phyloP scores from a whole-genome alignment of 2,113 vertebrate genomes.

The Colossoma macropomum region DNA sequence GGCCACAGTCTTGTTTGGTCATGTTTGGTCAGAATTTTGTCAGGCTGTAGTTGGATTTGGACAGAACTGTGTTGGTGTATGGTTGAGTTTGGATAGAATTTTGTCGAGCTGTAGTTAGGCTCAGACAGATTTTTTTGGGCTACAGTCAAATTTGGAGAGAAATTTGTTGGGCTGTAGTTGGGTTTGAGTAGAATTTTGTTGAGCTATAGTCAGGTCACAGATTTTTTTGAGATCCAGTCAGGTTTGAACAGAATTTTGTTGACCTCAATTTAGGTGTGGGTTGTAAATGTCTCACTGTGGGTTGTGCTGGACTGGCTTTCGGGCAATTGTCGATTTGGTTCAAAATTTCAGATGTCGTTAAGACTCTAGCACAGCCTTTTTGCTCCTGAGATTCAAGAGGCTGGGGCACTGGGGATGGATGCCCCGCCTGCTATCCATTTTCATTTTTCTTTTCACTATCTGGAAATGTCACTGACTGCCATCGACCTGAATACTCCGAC shows the following conservation, averaged over 20 bases:
- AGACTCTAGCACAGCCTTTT: background rate
- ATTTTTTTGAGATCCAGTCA: background rate
- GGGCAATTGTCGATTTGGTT: background rate
- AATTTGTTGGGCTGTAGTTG: no score
- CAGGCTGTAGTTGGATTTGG: no score
- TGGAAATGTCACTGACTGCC: slow-evolving; percentile 13
- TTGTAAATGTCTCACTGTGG: background rate
- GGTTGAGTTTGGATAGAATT: no score
- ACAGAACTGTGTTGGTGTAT: no score
- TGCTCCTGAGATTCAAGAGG: background rate
- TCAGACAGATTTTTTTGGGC: no score
- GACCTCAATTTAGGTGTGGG: background rate
- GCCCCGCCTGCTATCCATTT: background rate
- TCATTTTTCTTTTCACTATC: background rate
- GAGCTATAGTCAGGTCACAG: no score
- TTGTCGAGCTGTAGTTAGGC: no score
- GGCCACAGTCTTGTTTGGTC: no score
- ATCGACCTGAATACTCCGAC: background rate
- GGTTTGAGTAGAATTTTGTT: no score
- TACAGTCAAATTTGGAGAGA: no score
- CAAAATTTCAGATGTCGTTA: background rate
- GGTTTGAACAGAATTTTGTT: background rate
- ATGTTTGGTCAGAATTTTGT: no score
- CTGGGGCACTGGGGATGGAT: background rate
- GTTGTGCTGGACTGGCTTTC: background rate